Conservation (phyloP, 2,888 invertebrate genomes). For the Dysmachus trigonus region DNA sequence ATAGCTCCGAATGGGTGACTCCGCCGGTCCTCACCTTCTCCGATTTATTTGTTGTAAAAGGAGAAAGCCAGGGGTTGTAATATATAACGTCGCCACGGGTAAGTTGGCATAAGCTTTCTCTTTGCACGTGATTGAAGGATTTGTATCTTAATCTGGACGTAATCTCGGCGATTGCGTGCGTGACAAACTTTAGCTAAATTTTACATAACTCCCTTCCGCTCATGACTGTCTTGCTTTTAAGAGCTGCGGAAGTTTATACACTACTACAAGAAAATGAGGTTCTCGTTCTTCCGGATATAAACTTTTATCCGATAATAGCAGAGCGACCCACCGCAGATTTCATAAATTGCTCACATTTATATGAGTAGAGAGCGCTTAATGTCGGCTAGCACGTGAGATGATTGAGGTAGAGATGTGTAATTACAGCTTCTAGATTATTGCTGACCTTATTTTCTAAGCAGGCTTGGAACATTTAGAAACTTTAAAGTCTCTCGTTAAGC, state of each 20-base stretch:
- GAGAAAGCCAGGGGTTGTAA: not conserved
- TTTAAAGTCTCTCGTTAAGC: too few species aligned
- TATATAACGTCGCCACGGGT: not conserved
- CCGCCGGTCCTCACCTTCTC: slow-evolving; percentile 30
- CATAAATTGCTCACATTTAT: not conserved
- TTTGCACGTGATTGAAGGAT: slow-evolving; percentile 48
- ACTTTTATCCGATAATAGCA: not conserved
- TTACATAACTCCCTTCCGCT: slow-evolving; percentile 45
- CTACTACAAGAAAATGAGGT: not conserved
- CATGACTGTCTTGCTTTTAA: not conserved
- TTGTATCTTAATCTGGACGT: slow-evolving; percentile 43
- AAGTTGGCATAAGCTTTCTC: slow-evolving; percentile 8
- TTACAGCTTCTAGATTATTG: not conserved
- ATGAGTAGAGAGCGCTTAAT: not conserved
- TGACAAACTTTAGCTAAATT: slow-evolving; percentile 47
- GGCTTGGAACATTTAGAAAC: too few species aligned
- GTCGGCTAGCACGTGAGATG: not conserved
- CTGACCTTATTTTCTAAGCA: not conserved
- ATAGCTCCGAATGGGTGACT: slow-evolving; percentile 1
- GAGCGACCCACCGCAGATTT: not conserved
- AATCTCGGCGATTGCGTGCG: slow-evolving; percentile 45
- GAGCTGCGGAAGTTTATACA: not conserved
- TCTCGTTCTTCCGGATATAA: not conserved
- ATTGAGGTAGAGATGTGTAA: not conserved
- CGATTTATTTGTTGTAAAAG: slow-evolving; percentile 19